Percentiles rank a stretch among this genome's conserved stretches.
Conservation (phyloP, 2,888 invertebrate genomes). For the Subacronicta megacephala region DNA sequence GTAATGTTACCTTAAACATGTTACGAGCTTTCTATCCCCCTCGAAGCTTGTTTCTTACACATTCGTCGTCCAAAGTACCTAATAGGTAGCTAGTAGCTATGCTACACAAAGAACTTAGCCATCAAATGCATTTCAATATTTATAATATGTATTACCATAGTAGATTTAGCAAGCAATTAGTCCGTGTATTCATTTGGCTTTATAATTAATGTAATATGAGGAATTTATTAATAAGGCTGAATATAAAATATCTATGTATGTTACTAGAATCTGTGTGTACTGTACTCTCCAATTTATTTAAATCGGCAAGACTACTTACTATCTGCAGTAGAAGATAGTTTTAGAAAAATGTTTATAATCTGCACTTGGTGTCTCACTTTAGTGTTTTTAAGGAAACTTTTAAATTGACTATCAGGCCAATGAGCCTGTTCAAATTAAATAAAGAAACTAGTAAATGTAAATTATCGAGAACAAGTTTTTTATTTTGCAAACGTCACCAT, state of each 20-base stretch:
- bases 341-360: constrained; percentile 28
- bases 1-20: background rate
- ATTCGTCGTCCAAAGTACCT: constrained; percentile 6
- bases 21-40: background rate
- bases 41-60: constrained; percentile 1
- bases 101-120: constrained; percentile 28
- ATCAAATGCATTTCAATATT: constrained; percentile 46
- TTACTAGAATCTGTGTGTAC: constrained; percentile 15
- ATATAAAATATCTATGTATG: constrained; percentile 13
- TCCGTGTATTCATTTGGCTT: constrained; percentile 11
- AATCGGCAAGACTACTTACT: constrained; percentile 7
- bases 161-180: constrained; percentile 23
- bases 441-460: constrained; percentile 58
- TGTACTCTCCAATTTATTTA: constrained; percentile 8
- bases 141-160: constrained; percentile 20
- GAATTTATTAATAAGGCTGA: constrained; percentile 56
- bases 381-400: constrained; percentile 24
- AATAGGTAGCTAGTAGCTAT: too few relatives aligned
- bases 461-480: constrained; percentile 24
- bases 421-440: constrained; percentile 21
- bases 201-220: constrained; percentile 23
- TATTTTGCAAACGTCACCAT: constrained; percentile 2
- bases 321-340: constrained; percentile 26
- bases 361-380: constrained; percentile 10
- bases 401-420: constrained; percentile 11